Evolutionary conservation across 2,113 vertebrate genomes (phyloP).

Genomic region (Cyanocitta stelleri): DNA sequence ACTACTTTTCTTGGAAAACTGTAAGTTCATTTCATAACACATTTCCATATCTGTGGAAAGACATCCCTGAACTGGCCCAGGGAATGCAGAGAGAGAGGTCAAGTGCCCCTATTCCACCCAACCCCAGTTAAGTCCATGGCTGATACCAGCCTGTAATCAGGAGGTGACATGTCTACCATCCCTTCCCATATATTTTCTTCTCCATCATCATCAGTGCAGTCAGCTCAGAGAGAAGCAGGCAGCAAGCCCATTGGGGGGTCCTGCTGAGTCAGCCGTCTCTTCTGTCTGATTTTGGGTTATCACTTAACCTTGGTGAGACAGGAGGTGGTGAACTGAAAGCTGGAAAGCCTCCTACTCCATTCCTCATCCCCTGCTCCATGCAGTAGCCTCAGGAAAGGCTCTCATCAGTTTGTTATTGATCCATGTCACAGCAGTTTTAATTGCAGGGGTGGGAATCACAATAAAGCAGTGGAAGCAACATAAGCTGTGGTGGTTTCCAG

Average conservation of each 20-base stretch:
- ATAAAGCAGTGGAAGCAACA: background rate
- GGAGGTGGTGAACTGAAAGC: background rate
- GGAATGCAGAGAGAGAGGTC: background rate
- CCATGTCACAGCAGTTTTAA: background rate
- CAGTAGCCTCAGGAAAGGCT: background rate
- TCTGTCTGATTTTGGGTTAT: background rate
- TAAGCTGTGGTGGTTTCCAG: background rate
- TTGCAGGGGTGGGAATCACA: background rate
- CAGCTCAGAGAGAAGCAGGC: background rate
- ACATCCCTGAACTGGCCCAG: background rate
- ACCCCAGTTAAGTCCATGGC: background rate
- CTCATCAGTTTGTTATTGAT: constrained; percentile 9
- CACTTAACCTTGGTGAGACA: background rate
- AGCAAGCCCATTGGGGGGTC: accelerated
- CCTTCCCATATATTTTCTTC: background rate
- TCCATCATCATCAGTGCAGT: background rate
- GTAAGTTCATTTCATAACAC: background rate
- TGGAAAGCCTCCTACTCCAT: background rate
- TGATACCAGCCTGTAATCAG: background rate
- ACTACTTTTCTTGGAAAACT: background rate
- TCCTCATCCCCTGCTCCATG: background rate
- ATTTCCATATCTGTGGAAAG: background rate
- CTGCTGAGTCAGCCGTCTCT: background rate
- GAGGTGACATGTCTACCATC: background rate
- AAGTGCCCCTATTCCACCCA: background rate